phyloP scores from a whole-genome alignment of 30 jellyfish, hydroid and myxozoan species.

The Sanderia malayensis region DNA sequence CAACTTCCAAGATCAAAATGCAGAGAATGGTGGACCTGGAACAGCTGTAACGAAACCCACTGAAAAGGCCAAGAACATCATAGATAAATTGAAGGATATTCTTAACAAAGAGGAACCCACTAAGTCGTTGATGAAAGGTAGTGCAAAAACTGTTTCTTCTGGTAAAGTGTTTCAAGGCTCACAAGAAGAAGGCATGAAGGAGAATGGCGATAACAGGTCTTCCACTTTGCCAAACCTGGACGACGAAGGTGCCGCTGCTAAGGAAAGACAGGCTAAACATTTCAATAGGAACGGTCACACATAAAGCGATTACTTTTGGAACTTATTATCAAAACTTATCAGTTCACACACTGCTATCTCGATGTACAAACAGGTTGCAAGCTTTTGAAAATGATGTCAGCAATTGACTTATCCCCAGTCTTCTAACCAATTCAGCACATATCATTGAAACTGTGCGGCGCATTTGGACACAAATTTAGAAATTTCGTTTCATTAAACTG shows the following conservation, averaged over 20 bases:
- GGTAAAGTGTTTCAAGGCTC: background rate
- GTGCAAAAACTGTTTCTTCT: too few relatives aligned
- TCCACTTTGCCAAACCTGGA: background rate
- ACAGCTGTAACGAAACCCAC: slow-evolving; percentile 14
- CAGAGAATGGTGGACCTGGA: too few relatives aligned
- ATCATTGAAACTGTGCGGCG: too few relatives aligned
- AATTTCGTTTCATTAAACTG: too few relatives aligned
- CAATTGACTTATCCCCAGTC: too few relatives aligned
- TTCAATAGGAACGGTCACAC: background rate
- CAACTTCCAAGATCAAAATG: too few relatives aligned
- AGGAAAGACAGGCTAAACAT: background rate
- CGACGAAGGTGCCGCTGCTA: background rate
- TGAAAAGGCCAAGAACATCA: slow-evolving; percentile 2
- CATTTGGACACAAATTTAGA: too few relatives aligned
- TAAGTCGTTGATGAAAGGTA: slow-evolving; percentile 7
- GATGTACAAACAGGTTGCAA: too few relatives aligned
- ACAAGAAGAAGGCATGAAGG: background rate
- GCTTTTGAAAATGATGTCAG: too few relatives aligned
- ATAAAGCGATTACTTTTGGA: background rate
- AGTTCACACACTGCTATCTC: too few relatives aligned
- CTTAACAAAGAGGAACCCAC: slow-evolving; percentile 20
- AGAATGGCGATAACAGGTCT: background rate
- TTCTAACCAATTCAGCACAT: too few relatives aligned
- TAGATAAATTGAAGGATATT: slow-evolving; percentile 26
- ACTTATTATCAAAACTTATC: background rate